Percentiles rank a stretch among this genome's conserved stretches.
These are phyloP conservation scores for Steatocranus sp. DNA, from an alignment of 2,797 vertebrate species.

Conservation along the genomic window DNA sequence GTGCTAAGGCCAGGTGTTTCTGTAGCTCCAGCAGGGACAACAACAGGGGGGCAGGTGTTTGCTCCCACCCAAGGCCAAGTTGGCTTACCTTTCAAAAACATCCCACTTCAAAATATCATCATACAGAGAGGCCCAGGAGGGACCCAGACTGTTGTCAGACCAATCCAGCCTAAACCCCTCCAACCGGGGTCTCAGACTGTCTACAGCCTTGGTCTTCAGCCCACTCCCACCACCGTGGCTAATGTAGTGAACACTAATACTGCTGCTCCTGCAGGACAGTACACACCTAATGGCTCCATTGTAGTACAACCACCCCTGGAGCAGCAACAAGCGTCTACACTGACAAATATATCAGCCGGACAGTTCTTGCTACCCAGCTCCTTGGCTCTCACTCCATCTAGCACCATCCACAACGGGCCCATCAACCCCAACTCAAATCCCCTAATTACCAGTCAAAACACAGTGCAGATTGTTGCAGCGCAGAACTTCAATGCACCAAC, in stretches of 20 bases:
- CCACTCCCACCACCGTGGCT: constrained; percentile 49
- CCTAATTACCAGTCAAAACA: constrained; percentile 85
- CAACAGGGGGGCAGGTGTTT: constrained; percentile 82
- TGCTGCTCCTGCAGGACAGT: constrained; percentile 79
- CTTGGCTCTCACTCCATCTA: constrained; percentile 83
- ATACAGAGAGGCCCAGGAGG: constrained; percentile 92
- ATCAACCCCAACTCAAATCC: constrained; percentile 82
- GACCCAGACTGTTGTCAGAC: constrained; percentile 84
- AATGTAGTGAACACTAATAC: constrained; percentile 57
- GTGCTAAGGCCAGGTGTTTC: constrained; percentile 86
- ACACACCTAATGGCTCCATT: constrained; percentile 85
- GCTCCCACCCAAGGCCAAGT: constrained; percentile 85
- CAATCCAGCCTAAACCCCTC: constrained; percentile 95
- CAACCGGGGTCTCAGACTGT: constrained; percentile 87
- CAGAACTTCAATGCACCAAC: constrained; percentile 82
- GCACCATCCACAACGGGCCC: constrained; percentile 84
- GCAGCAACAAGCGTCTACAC: constrained; percentile 79
- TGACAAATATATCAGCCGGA: constrained; percentile 77
- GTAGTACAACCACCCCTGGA: constrained; percentile 89
- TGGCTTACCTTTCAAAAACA: constrained; percentile 91
- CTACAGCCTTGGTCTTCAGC: constrained; percentile 88
- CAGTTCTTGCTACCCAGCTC: constrained; percentile 90
- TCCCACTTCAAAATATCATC: constrained; percentile 97
- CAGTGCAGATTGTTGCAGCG: constrained; percentile 89
- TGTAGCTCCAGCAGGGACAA: constrained; percentile 73